These are phyloP conservation scores for Acipenser oxyrinchus DNA, from an alignment of 2,797 vertebrate species.

Conservation along the genomic window DNA sequence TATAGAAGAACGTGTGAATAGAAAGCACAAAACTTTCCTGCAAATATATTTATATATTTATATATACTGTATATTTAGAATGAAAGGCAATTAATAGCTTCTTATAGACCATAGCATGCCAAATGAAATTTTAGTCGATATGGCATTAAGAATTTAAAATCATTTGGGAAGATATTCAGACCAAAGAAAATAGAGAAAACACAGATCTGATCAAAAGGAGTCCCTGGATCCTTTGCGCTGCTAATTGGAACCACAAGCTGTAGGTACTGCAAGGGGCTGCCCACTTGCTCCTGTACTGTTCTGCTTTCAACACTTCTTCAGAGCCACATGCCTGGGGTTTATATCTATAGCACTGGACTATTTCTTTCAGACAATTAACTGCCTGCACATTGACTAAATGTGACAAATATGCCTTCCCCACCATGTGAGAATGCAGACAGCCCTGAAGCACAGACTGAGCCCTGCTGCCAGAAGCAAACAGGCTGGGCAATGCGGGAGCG, in stretches of 20 bases:
- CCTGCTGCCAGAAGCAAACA: constrained; percentile 32
- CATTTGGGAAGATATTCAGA: too few relatives aligned
- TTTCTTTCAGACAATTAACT: constrained; percentile 16
- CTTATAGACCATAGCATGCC: too few relatives aligned
- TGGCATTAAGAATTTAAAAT: too few relatives aligned
- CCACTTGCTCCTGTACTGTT: not conserved
- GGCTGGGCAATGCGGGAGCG: not conserved
- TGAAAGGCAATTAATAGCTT: too few relatives aligned
- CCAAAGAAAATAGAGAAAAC: too few relatives aligned
- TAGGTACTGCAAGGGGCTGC: not conserved
- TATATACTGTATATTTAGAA: too few relatives aligned
- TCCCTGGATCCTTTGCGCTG: too few relatives aligned
- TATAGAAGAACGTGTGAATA: too few relatives aligned
- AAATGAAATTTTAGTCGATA: too few relatives aligned
- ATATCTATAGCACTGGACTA: not conserved
- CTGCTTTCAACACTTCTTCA: not conserved
- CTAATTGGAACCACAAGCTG: not conserved
- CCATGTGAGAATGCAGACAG: constrained; percentile 10
- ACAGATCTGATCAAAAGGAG: too few relatives aligned
- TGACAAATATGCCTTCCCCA: constrained; percentile 14
- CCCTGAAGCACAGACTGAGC: constrained; percentile 28
- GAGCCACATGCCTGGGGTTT: not conserved
- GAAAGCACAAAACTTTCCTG: too few relatives aligned
- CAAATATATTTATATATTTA: too few relatives aligned
- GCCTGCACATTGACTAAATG: constrained; percentile 10